Percentiles rank a stretch among this genome's conserved stretches.
Conservation (phyloP, 2,888 invertebrate species). For the Rhynchonema sp. region DNA sequence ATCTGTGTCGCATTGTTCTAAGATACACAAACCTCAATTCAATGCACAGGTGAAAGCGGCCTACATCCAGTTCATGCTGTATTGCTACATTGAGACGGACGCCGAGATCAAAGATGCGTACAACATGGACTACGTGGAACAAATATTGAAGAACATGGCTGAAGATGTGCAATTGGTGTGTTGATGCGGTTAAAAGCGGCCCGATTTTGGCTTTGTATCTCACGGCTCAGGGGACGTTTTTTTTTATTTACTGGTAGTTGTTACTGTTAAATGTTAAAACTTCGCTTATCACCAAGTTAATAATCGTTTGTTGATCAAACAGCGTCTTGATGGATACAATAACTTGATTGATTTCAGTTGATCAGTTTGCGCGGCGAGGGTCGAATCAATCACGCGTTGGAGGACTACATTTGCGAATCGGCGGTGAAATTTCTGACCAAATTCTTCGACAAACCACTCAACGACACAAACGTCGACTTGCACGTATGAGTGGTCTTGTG, state of each 20-base stretch:
- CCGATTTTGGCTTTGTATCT: not conserved
- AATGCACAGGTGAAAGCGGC: conserved; percentile 72
- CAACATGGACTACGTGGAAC: conserved; percentile 95
- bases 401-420: conserved; percentile 22
- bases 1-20: no score
- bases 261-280: not conserved
- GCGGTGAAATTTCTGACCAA: conserved; percentile 22
- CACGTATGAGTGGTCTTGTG: no score
- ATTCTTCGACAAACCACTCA: conserved; percentile 18
- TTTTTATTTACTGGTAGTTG: not conserved
- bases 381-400: conserved; percentile 5
- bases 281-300: not conserved
- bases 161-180: conserved; percentile 29
- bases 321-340: no score
- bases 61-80: conserved; percentile 90
- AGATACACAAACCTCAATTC: no score
- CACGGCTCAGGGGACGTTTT: not conserved
- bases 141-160: conserved; percentile 61
- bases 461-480: not conserved
- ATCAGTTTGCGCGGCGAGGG: not conserved
- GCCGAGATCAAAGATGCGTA: conserved; percentile 99
- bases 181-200: not conserved
- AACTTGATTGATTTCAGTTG: not conserved
- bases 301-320: no score
- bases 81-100: conserved; percentile 98